phyloP scores from a whole-genome alignment of 2,888 invertebrate genomes.

The Furcula furcula region DNA sequence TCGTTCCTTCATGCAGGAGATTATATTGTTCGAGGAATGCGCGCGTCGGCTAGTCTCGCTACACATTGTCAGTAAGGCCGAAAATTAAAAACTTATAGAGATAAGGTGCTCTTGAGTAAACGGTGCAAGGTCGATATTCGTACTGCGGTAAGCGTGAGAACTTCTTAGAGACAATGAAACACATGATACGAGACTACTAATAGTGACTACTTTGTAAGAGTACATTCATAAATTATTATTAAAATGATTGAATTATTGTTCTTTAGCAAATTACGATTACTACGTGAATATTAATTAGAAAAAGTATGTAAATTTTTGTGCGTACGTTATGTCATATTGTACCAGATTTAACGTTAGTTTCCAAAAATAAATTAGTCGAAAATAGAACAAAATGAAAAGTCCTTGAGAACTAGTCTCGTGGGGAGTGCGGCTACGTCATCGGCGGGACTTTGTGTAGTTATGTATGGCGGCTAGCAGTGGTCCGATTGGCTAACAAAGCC shows the following conservation, averaged over 20 bases:
- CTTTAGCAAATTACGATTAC: not conserved
- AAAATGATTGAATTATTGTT: constrained; percentile 32
- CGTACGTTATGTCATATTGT: constrained; percentile 2
- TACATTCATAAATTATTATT: constrained; percentile 73
- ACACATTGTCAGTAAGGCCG: constrained; percentile 44
- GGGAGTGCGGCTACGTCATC: constrained; percentile 75
- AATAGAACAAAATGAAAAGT: constrained; percentile 72
- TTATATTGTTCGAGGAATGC: constrained; percentile 77
- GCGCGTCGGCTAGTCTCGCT: constrained; percentile 79
- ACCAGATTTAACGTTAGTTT: constrained; percentile 15
- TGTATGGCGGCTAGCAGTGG: constrained; percentile 56
- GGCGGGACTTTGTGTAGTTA: constrained; percentile 65
- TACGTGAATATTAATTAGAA: not conserved
- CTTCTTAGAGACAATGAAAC: constrained; percentile 33
- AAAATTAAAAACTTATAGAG: constrained; percentile 30
- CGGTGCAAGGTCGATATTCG: constrained; percentile 46
- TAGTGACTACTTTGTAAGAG: constrained; percentile 74
- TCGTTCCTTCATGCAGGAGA: constrained; percentile 66
- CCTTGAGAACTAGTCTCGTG: constrained; percentile 80
- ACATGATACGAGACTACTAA: constrained; percentile 66
- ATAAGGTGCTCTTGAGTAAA: constrained; percentile 21
- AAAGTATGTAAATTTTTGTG: constrained; percentile 1
- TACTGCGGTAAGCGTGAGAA: constrained; percentile 7
- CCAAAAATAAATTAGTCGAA: constrained; percentile 50
- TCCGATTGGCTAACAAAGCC: constrained; percentile 75